Conservation (phyloP, 2,888 invertebrate genomes). For the Chrysodeixis includens region DNA sequence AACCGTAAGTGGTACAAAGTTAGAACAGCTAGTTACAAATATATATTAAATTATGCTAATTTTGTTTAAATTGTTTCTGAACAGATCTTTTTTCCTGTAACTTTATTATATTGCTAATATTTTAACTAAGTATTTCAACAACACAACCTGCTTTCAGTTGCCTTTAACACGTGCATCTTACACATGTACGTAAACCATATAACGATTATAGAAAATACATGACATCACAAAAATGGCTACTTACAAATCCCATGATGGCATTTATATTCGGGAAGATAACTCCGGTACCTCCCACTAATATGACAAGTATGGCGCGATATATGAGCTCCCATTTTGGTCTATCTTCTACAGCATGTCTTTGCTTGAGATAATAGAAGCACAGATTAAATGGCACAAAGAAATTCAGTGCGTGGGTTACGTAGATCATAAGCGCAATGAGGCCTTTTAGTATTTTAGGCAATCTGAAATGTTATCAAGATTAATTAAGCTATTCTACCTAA, state of each 20-base stretch:
- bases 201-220: too few relatives aligned
- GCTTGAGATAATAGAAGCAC: constrained; percentile 72
- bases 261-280: constrained; percentile 74
- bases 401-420: constrained; percentile 77
- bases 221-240: constrained; percentile 61
- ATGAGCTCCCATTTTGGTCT: constrained; percentile 66
- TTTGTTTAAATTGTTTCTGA: too few relatives aligned
- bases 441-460: constrained; percentile 72
- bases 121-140: too few relatives aligned
- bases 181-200: too few relatives aligned
- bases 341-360: constrained; percentile 40
- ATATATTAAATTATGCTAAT: too few relatives aligned
- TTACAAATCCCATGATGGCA: constrained; percentile 81
- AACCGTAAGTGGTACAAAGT: too few relatives aligned
- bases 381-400: constrained; percentile 81
- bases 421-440: constrained; percentile 75
- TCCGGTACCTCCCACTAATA: constrained; percentile 60
- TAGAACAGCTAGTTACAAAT: too few relatives aligned
- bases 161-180: too few relatives aligned
- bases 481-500: too few relatives aligned
- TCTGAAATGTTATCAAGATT: constrained; percentile 63
- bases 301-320: constrained; percentile 69
- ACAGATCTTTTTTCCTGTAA: too few relatives aligned
- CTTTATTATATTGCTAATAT: too few relatives aligned
- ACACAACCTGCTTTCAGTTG: too few relatives aligned